phyloP scores from a whole-genome alignment of 2,888 invertebrate genomes.

The Sinopyrophorus schimmeli region DNA sequence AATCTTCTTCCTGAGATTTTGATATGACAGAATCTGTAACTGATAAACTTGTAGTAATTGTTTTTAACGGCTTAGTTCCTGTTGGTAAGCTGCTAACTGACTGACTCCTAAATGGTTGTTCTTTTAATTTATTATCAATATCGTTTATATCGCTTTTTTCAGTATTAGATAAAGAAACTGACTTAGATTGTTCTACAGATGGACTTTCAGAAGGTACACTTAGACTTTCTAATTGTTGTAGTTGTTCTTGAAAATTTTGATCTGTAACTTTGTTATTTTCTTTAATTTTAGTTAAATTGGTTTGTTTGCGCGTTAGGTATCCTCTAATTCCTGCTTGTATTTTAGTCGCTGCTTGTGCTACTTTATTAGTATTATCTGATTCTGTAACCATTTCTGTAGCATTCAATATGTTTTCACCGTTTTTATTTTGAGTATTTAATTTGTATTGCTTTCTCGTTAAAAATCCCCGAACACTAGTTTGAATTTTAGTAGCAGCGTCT shows the following conservation, averaged over 20 bases:
- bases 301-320: conserved; percentile 58
- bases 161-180: background rate
- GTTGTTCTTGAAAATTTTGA: conserved; percentile 23
- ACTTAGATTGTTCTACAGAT: no score
- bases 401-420: no score
- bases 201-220: conserved; percentile 17
- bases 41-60: conserved; percentile 8
- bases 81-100: no score
- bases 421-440: no score
- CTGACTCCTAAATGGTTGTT: no score
- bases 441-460: no score
- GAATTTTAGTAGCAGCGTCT: no score
- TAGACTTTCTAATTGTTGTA: conserved; percentile 27
- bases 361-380: conserved; percentile 30
- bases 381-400: no score
- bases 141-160: no score
- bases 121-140: no score
- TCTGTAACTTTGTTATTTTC: conserved; percentile 19
- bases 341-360: conserved; percentile 61
- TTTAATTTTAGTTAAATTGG: background rate
- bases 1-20: conserved; percentile 17
- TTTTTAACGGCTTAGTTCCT: no score
- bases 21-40: conserved; percentile 16
- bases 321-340: conserved; percentile 70
- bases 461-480: no score